A percentile compares a stretch with the other conserved stretches of the same genome.
These are phyloP conservation scores for Thaumetopoea pityocampa DNA, from an alignment of 1,140 invertebrate species.

Conservation along the genomic window DNA sequence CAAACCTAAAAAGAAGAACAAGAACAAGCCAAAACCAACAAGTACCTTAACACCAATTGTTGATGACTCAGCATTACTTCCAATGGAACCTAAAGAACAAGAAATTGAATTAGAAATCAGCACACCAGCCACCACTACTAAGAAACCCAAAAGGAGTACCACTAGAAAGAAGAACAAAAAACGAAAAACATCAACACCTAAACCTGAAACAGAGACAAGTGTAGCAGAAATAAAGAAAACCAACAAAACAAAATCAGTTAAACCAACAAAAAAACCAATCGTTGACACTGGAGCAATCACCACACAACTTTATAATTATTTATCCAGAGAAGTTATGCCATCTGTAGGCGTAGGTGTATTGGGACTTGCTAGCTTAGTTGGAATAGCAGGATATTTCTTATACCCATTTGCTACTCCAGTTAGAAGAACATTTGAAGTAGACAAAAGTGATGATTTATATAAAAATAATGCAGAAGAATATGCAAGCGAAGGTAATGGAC, in stretches of 20 bases:
- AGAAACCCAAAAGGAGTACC: slow-evolving; percentile 68
- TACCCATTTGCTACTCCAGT: slow-evolving; percentile 83
- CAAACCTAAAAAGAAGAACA: slow-evolving; percentile 60
- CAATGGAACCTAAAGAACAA: slow-evolving; percentile 76
- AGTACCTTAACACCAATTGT: slow-evolving; percentile 36
- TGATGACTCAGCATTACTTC: slow-evolving; percentile 52
- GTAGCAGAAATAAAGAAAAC: slow-evolving; percentile 71
- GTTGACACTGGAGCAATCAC: slow-evolving; percentile 77
- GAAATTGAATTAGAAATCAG: slow-evolving; percentile 76
- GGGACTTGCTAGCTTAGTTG: slow-evolving; percentile 82
- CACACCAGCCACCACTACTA: slow-evolving; percentile 65
- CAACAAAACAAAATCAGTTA: slow-evolving; percentile 60
- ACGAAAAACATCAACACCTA: slow-evolving; percentile 58
- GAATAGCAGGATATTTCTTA: slow-evolving; percentile 84
- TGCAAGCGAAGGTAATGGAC: slow-evolving; percentile 77
- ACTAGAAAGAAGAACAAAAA: slow-evolving; percentile 71
- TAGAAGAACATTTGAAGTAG: slow-evolving; percentile 80
- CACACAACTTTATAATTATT: slow-evolving; percentile 86
- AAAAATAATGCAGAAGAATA: slow-evolving; percentile 81
- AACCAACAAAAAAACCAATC: slow-evolving; percentile 58
- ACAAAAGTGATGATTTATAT: slow-evolving; percentile 79
- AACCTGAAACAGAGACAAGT: slow-evolving; percentile 73
- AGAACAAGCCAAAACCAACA: slow-evolving; percentile 44
- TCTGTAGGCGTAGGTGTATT: slow-evolving; percentile 85
- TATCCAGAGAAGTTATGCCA: slow-evolving; percentile 87